Conservation (phyloP, 1,140 invertebrate genomes). For the Plutomurus gul region DNA sequence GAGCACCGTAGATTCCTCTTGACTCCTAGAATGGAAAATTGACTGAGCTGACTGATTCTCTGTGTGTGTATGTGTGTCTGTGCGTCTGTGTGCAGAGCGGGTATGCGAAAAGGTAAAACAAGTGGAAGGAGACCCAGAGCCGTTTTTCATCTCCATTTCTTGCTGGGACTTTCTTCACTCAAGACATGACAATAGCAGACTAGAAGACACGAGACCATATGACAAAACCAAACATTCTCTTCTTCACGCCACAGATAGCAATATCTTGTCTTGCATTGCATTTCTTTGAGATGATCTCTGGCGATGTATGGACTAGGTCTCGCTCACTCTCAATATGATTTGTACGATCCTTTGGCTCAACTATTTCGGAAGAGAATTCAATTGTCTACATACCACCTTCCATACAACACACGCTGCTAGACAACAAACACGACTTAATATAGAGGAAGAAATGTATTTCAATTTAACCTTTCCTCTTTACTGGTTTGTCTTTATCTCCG, state of each 20-base stretch:
- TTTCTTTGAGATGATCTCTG: no score
- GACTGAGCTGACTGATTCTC: no score
- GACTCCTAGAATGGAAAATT: no score
- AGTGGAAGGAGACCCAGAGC: neutral
- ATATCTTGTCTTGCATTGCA: neutral
- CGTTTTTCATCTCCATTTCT: neutral
- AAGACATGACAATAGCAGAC: neutral
- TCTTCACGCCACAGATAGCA: neutral
- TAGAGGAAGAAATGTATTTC: neutral
- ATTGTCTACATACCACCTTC: neutral
- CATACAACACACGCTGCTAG: neutral
- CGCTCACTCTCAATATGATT: neutral
- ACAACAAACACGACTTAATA: neutral
- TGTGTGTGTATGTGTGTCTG: no score
- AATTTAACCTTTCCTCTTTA: neutral
- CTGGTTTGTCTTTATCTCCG: neutral
- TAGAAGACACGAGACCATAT: neutral
- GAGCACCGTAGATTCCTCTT: neutral
- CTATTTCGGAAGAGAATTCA: no score
- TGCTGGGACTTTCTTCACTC: neutral
- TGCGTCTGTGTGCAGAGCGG: no score
- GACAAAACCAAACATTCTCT: neutral
- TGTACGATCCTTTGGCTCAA: neutral
- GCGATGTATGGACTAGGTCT: neutral
- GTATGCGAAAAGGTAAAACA: neutral